Percentiles rank a stretch among this genome's conserved stretches.
phyloP scores from a whole-genome alignment of 2,888 invertebrate genomes.

The Drosophila mercatorum region DNA sequence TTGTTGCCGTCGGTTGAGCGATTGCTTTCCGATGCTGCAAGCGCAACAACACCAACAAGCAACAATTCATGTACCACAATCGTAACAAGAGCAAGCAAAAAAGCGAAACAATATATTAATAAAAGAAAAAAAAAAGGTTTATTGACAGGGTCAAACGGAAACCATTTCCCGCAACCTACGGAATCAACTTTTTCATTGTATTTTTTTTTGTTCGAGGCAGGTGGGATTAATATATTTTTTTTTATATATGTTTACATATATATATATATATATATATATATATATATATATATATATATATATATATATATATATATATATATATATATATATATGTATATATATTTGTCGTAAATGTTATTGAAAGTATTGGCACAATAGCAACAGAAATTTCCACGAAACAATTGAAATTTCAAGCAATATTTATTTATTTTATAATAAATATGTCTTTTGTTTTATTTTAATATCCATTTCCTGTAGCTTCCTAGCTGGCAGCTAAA shows the following conservation, averaged over 20 bases:
- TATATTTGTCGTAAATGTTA: slow-evolving; percentile 22
- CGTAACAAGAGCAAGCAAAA: slow-evolving; percentile 36
- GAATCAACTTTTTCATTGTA: slow-evolving; percentile 3
- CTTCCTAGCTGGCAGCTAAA: background rate
- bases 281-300: background rate
- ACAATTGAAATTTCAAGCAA: background rate
- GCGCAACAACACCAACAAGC: slow-evolving; percentile 1
- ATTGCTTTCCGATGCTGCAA: slow-evolving; percentile 4
- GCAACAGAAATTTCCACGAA: slow-evolving; percentile 11
- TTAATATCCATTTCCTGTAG: background rate
- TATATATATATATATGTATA: background rate
- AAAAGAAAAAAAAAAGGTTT: slow-evolving; percentile 23
- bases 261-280: background rate
- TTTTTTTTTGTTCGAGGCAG: background rate
- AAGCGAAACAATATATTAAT: slow-evolving; percentile 6
- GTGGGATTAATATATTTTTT: slow-evolving; percentile 2
- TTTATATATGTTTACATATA: too few relatives aligned
- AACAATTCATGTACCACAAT: slow-evolving; percentile 11
- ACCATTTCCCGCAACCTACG: slow-evolving; percentile 35
- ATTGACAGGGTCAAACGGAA: slow-evolving; percentile 31
- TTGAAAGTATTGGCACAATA: slow-evolving; percentile 35
- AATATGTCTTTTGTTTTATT: background rate
- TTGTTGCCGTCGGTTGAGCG: slow-evolving; percentile 10
- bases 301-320: background rate
- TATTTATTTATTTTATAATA: slow-evolving; percentile 13